Evolutionary conservation across 1,140 invertebrate species (phyloP), one percentile per base, ranked within the genome.

Genomic region (Venturia canescens): DNA sequence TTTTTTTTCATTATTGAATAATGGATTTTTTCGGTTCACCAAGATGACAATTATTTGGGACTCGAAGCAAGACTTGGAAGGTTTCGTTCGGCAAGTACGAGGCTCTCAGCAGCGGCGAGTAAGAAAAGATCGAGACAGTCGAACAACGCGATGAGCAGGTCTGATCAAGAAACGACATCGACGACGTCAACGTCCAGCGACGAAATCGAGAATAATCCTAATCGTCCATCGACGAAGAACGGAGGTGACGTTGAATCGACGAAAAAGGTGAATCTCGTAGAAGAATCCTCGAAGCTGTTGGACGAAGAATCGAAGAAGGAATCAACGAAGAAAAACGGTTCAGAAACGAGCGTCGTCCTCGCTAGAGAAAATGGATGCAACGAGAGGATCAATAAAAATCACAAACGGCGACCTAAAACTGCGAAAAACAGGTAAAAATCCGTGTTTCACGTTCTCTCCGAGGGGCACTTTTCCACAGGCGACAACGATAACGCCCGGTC

Each of bases 51-150:
- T 83, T 69, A 94, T 60, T 88, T 95, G 34, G 94, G 94, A 7
- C 93, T 93, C 81, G 91, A 94, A 2, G 93, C 94, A 3, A 90
- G 94, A 79, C 90, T 93, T 18, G 91, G 93, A 31, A 88, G 94
- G 83, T 94, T 94, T 16, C 94, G 93, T 88, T 95, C 94, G 26
- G 90, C 87, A 86, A 92, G 85, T 84, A 88, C 79, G 82, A 87
- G 87, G 86, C 85, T 87, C 48, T 85, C 83, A 9, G 75, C 86
- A 34, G 78, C 86, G 31, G 74, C 72, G 71, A 67, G 2, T 26
- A 29, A 81, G 9, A 77, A 66, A 75, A 53, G 27, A 60, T 71
- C 69, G 15, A 44, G 31, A 21, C 31, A 71, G 31, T 31, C 21
- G 18, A 38, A 31, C 72, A 60, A 29, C 72, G 7, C 13, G 6